Base-by-base conservation (phyloP, 2,113 vertebrate species). In the Maylandia zebra region DNA sequence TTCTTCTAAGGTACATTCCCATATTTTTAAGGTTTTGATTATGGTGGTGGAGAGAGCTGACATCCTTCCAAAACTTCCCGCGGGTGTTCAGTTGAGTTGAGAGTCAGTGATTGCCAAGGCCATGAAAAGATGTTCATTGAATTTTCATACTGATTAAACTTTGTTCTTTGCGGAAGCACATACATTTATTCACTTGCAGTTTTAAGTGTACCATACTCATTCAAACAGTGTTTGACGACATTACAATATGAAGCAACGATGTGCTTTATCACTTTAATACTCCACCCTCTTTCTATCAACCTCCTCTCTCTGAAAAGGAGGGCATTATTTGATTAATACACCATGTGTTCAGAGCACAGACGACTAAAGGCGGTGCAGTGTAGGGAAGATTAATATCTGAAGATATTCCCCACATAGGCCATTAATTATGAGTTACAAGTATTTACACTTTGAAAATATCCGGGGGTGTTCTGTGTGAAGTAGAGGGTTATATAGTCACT, bases 271-370 rank as follows among this genome's bases (percentile, higher is more conserved):
- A 64, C 57, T 90, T 85, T 55, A 64, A 5, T 55, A 64, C 89
- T 86, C 83, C 88, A 45, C 76, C 82, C 24, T 56, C 24, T 82
- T 22, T 74, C 8, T 83, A 22, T 43, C 50, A 74, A 55, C 53
- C 61, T 43, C 19, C 6, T 80, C 56, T 83, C 41, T 88, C 56
- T 88, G 55, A 93, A 87, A 93, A 93, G 88, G 86, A 81, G 38
- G 69, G 45, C 82, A 93, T 94, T 94, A 91, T 94, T 93, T 92
- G 90, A 93, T 92, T 81, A 92, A 83, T 89, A 78, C 84, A 76
- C 64, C 71, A 71, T 92, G 91, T 91, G 82, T 91, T 83, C 66
- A 85, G 81, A 79, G 32, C 48, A 41, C 50, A 36, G 17, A 55
- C 3, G 55, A 81, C 30, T 24, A 9, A 79, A 81, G 79, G 84